Evolutionary conservation across 2,797 vertebrate species (phyloP), one percentile per base, ranked within the genome.

Genomic region (Alfaro cultratus): DNA sequence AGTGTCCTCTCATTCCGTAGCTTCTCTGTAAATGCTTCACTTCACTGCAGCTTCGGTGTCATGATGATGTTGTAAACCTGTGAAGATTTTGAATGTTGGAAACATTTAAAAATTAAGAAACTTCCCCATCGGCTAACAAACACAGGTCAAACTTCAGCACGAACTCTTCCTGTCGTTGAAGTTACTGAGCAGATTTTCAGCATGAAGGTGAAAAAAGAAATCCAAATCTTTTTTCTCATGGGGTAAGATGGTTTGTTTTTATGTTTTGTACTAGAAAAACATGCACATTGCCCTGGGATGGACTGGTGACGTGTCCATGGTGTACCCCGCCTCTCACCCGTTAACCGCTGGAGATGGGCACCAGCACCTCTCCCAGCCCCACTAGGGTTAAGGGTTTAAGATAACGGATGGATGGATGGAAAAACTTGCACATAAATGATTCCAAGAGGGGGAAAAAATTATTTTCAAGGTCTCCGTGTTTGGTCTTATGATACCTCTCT

Each of bases 1-100:
- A 92, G 93, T 60, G 49, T 10, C 8, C 72, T 55, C 26, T 26
- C 23, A 46, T 16, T 1, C 21, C 12, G 11, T 64, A 6, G 21
- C 7, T 34, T 70, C n/a, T 60, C 55, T 29, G 3, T 39, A 67
- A 67, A 3, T 15, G 41, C 39, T 70, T 70, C 26, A n/a, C 41
- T 43, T 70, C 67, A n/a, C 41, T 70, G 41, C 18, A 18, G 39
- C 39, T 70, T 34, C 39, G 5, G 41, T 13, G 39, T 71, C 11
- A 43, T 29, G 23, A 41, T 26, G 39, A 21, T 45, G 11, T 26
- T 15, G 12, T n/a, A 45, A 45, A 45, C 10, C 8, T 39, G 7
- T 5, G 1, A 36, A 7, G 29, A 67, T 7, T 21, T 11, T 36
- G 1, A 39, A 39, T 39, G 18, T 67, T 67, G 31, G 34, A 39